Evolutionary conservation across 2,797 vertebrate genomes (phyloP).

Genomic region (Tympanoctomys barrerae): DNA sequence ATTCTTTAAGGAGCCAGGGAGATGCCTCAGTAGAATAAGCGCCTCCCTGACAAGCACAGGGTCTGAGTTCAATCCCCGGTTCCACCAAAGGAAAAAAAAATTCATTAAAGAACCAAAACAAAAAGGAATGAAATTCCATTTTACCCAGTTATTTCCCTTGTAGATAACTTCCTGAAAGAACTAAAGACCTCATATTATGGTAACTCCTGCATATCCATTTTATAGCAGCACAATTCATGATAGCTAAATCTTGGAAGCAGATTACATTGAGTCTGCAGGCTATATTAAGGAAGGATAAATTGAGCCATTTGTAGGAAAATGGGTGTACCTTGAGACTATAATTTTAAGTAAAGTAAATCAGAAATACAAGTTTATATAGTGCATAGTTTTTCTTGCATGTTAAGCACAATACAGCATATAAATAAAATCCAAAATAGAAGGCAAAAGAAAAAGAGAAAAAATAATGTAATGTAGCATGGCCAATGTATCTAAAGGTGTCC

Average conservation of each 20-base stretch:
- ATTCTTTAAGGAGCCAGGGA: neutral
- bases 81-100: too few relatives aligned
- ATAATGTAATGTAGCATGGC: neutral
- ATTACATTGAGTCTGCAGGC: too few relatives aligned
- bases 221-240: neutral
- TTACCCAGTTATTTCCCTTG: neutral
- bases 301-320: neutral
- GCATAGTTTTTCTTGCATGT: neutral
- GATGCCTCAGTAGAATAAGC: too few relatives aligned
- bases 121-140: neutral
- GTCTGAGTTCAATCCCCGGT: too few relatives aligned
- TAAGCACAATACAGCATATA: neutral
- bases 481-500: too few relatives aligned
- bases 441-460: neutral
- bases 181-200: neutral
- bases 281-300: neutral
- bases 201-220: neutral
- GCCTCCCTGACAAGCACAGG: too few relatives aligned
- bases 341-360: neutral
- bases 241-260: neutral
- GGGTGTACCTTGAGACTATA: neutral
- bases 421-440: neutral
- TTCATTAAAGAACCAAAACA: neutral
- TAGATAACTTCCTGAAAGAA: neutral
- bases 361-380: neutral